Conservation (phyloP, 2,113 vertebrate species). For the Urocynchramus pylzowi region DNA sequence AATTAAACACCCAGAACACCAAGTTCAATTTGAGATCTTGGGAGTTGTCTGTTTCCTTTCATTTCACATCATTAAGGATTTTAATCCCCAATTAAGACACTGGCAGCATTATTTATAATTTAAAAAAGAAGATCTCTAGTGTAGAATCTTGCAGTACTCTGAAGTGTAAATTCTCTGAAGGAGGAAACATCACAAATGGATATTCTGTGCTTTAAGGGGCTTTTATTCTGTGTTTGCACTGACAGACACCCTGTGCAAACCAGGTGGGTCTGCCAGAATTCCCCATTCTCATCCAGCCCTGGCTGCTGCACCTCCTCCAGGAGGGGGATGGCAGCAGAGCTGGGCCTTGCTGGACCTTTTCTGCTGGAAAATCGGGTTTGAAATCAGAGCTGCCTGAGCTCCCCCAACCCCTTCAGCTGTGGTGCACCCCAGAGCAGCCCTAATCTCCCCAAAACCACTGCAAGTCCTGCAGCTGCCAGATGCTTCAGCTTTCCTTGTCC, state of each 20-base stretch:
- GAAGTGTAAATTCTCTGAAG: not conserved
- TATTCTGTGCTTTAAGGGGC: not conserved
- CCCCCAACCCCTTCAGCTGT: not conserved
- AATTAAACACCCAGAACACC: not conserved
- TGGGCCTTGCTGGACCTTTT: not conserved
- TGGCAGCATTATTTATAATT: not conserved
- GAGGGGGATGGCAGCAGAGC: not conserved
- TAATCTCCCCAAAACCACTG: not conserved
- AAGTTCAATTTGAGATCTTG: not conserved
- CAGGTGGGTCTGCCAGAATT: not conserved
- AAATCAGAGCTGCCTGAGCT: not conserved
- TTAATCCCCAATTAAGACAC: not conserved
- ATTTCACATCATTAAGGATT: not conserved
- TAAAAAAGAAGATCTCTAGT: not conserved
- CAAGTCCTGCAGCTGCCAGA: not conserved
- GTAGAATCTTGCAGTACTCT: not conserved
- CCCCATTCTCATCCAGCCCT: not conserved
- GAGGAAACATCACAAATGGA: not conserved
- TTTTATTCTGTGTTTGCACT: not conserved
- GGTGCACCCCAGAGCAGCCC: not conserved
- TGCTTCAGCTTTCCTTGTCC: not conserved
- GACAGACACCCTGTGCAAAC: not conserved
- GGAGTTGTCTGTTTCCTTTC: not conserved
- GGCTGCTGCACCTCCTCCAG: not conserved
- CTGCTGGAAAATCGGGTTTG: not conserved